A percentile compares a stretch with the other conserved stretches of the same genome.
These are phyloP conservation scores for Forbesichthys papilliferus DNA, from an alignment of 2,113 vertebrate genomes.

Conservation along the genomic window DNA sequence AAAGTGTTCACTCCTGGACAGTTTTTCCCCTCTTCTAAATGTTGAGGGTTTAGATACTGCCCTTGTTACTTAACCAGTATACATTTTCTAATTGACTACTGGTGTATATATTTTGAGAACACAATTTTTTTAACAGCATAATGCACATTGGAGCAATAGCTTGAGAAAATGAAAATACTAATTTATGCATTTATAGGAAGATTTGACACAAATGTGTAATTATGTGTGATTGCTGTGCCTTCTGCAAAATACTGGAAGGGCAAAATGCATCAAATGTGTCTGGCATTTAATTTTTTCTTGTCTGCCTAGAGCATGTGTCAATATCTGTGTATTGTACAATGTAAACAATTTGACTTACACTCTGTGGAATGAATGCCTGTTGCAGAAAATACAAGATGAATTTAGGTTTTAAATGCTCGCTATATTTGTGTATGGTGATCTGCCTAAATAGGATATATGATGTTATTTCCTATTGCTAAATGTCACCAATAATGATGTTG, in stretches of 20 bases:
- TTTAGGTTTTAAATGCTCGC: slow-evolving; percentile 43
- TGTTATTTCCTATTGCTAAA: slow-evolving; percentile 48
- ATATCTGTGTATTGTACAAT: slow-evolving; percentile 59
- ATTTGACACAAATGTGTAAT: slow-evolving; percentile 33
- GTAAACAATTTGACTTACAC: slow-evolving; percentile 45
- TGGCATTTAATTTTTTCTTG: slow-evolving; percentile 41
- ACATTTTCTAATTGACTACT: slow-evolving; percentile 2
- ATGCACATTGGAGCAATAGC: slow-evolving; percentile 33
- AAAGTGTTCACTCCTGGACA: slow-evolving; percentile 89
- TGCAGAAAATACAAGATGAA: slow-evolving; percentile 29
- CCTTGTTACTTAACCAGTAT: background rate
- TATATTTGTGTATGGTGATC: slow-evolving; percentile 65
- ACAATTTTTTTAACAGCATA: slow-evolving; percentile 22
- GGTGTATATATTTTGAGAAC: slow-evolving; percentile 21
- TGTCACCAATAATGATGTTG: slow-evolving; percentile 45
- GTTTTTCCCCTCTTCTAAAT: slow-evolving; percentile 96
- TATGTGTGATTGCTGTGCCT: slow-evolving; percentile 53
- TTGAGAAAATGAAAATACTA: slow-evolving; percentile 31
- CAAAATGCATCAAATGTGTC: slow-evolving; percentile 27
- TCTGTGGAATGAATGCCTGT: slow-evolving; percentile 25
- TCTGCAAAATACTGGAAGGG: slow-evolving; percentile 51
- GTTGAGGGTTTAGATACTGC: slow-evolving; percentile 65
- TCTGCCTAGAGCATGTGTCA: slow-evolving; percentile 53
- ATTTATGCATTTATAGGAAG: slow-evolving; percentile 33
- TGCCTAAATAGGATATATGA: slow-evolving; percentile 43